Evolutionary conservation across 92 coral and sea anemone genomes (phyloP).

Genomic region (Isaurus tuberculatus): DNA sequence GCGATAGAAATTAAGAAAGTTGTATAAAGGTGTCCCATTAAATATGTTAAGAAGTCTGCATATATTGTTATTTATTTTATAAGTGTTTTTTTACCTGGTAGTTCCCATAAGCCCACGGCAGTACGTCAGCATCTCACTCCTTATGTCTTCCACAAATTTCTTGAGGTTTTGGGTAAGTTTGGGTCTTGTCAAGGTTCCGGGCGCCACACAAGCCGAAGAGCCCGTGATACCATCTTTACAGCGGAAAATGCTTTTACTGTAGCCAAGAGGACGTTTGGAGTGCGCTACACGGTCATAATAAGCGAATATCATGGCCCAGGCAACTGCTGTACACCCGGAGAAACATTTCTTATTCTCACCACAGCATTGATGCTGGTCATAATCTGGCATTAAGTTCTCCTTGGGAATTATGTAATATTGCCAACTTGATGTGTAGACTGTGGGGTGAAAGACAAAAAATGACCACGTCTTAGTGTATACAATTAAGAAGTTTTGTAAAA

Average conservation of each 20-base stretch:
- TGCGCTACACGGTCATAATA: constrained; percentile 42
- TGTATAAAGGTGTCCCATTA: too few relatives aligned
- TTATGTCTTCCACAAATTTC: constrained; percentile 28
- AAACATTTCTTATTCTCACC: constrained; percentile 30
- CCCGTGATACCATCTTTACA: constrained; percentile 35
- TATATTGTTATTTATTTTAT: too few relatives aligned
- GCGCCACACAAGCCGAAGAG: constrained; percentile 25
- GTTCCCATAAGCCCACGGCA: constrained; percentile 40
- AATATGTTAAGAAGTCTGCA: too few relatives aligned
- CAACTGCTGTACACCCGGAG: constrained; percentile 41
- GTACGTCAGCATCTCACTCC: constrained; percentile 28
- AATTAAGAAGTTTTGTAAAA: too few relatives aligned
- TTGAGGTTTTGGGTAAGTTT: constrained; percentile 31
- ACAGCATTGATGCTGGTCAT: constrained; percentile 51
- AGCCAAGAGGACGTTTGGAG: constrained; percentile 32
- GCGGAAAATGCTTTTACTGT: constrained; percentile 36
- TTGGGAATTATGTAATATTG: constrained; percentile 37
- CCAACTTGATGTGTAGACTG: constrained; percentile 40
- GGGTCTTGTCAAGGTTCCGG: constrained; percentile 30
- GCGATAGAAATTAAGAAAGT: too few relatives aligned
- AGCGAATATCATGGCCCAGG: constrained; percentile 48
- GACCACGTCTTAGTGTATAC: background rate
- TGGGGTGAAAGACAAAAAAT: background rate
- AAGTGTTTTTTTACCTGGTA: background rate
- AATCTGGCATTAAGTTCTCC: constrained; percentile 55